Conservation (phyloP, 2,797 vertebrate genomes). For the Margarornis squamiger region DNA sequence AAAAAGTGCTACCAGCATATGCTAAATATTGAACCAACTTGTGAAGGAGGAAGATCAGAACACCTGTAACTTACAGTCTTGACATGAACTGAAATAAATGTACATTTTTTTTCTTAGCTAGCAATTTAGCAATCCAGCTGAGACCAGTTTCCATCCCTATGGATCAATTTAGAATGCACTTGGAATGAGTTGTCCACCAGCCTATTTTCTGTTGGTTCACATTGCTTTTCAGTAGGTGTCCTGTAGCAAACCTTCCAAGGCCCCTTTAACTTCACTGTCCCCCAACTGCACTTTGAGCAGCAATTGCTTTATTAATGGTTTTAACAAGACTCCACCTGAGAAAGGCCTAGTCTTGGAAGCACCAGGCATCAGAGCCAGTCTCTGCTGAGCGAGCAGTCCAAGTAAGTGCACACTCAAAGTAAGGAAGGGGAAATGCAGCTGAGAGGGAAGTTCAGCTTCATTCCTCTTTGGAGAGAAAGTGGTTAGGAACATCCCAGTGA, state of each 20-base stretch:
- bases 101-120: background rate
- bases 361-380: background rate
- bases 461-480: background rate
- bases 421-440: background rate
- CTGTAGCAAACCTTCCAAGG: background rate
- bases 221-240: background rate
- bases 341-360: background rate
- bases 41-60: constrained; percentile 34
- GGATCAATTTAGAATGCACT: background rate
- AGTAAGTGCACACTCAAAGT: background rate
- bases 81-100: background rate
- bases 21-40: constrained; percentile 57
- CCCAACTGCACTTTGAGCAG: background rate
- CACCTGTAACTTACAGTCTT: constrained; percentile 8
- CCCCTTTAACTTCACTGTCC: background rate
- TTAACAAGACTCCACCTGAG: background rate
- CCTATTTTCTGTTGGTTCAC: background rate
- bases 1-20: constrained; percentile 20
- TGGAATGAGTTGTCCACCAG: background rate
- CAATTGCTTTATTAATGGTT: background rate
- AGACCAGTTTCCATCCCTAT: background rate
- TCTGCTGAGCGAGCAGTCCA: background rate
- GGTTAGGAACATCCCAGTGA: background rate
- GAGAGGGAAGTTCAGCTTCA: background rate
- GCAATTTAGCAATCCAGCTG: background rate